Base-by-base conservation (phyloP, 2,888 invertebrate genomes). In the Lordiphosa fenestrarum region DNA sequence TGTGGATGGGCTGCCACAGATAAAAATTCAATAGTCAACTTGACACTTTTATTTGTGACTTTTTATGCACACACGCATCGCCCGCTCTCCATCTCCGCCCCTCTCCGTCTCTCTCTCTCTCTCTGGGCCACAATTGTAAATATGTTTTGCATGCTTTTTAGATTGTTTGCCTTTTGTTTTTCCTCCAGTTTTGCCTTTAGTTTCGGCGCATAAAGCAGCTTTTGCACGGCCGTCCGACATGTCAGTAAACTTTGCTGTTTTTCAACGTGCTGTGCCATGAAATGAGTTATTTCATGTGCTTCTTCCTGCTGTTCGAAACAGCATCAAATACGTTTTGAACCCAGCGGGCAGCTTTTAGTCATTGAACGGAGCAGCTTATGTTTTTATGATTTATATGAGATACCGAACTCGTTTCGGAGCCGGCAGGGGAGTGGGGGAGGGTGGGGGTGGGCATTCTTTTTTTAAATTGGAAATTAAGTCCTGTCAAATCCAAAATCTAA, bases 11-110 rank as follows among this genome's bases (percentile, higher is more conserved):
- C 56, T 63, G 77, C 58, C 62, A 53, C 47, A 66, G 83, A 84
- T 80, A 78, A 72, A 82, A 80, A 84, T 84, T 84, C 80, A 84
- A 84, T 80, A 80, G 83, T 77, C 80, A 61, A 84, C 69, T 80
- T 80, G 85, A 84, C 85, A 80, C 85, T 78, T 74, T 82, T 84
- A 69, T 74, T 84, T 82, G 64, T 65, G 60, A 67, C 84, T 84
- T 78, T 68, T 68, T 69, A 74, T 66, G 71, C 68, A 46, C 54
- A 59, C 41, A 30, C 21, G 13, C 30, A 12, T 19, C 33, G 12
- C 21, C 6, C 23, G 3, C 15, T 19, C 30, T 21, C 19, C 19
- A 1, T 19, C 19, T 19, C 19, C 3, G 2, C 19, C 19, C 19
- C 15, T 15, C 30, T 19, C 19, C 19, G n/a, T n/a, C 19, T 3